phyloP scores from a whole-genome alignment of 2,113 vertebrate genomes.

The Blennius ocellaris region DNA sequence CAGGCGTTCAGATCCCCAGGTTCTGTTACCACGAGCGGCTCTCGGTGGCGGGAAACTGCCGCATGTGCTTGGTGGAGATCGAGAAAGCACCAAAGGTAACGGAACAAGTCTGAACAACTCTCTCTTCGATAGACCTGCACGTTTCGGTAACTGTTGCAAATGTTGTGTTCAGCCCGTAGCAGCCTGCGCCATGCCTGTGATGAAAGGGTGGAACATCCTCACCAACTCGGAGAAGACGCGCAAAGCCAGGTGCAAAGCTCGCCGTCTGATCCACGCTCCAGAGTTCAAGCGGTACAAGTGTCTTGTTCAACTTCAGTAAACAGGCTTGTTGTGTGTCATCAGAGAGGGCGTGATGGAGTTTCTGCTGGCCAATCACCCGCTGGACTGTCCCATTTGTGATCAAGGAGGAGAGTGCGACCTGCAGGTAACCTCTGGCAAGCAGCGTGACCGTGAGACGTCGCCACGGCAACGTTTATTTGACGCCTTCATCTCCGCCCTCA shows the following conservation, averaged over 20 bases:
- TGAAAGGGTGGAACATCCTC: slow-evolving; percentile 99
- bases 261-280: not conserved
- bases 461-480: not conserved
- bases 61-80: slow-evolving; percentile 99
- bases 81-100: slow-evolving; percentile 96
- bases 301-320: not conserved
- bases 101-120: not conserved
- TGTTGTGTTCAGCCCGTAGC: slow-evolving; percentile 88
- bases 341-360: slow-evolving; percentile 99
- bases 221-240: slow-evolving; percentile 97
- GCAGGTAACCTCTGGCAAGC: slow-evolving; percentile 85
- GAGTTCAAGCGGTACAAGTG: not conserved
- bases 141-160: not conserved
- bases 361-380: slow-evolving; percentile 94
- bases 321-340: slow-evolving; percentile 8
- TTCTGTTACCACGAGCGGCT: slow-evolving; percentile 99
- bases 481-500: slow-evolving; percentile 55
- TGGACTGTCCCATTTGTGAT: slow-evolving; percentile 99
- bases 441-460: no score
- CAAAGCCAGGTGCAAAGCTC: slow-evolving; percentile 90
- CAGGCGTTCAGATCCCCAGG: slow-evolving; percentile 95
- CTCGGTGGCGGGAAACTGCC: slow-evolving; percentile 97
- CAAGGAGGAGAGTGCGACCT: slow-evolving; percentile 99
- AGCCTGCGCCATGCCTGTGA: slow-evolving; percentile 98
- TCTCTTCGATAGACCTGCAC: no score